Conservation (phyloP, 2,113 vertebrate species). For the Hippolais icterina region DNA sequence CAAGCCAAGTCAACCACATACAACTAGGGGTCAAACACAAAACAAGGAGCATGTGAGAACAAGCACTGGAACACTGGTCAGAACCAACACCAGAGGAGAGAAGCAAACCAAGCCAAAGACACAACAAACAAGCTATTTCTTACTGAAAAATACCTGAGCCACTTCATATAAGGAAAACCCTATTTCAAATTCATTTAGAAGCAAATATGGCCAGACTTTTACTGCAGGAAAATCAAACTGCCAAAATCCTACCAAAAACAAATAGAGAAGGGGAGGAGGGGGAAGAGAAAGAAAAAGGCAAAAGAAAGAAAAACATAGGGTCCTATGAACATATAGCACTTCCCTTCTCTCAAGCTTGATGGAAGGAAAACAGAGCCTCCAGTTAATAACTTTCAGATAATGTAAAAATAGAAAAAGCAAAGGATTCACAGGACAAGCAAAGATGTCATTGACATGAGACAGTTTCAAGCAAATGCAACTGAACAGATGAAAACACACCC, state of each 20-base stretch:
- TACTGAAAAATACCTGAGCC: not conserved
- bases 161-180: not conserved
- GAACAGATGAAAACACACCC: slow-evolving; percentile 39
- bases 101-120: not conserved
- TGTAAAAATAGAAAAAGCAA: slow-evolving; percentile 25
- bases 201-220: not conserved
- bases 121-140: not conserved
- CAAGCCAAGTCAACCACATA: not conserved
- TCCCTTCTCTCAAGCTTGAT: not conserved
- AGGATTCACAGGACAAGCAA: slow-evolving; percentile 7
- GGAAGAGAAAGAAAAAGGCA: not conserved
- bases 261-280: not conserved
- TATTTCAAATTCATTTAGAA: not conserved
- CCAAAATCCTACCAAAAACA: not conserved
- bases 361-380: slow-evolving; percentile 29
- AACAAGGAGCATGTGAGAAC: not conserved
- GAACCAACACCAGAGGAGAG: not conserved
- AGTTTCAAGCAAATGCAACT: slow-evolving; percentile 34
- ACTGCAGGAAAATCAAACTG: not conserved
- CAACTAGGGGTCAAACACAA: not conserved
- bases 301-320: not conserved
- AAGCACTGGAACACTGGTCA: not conserved
- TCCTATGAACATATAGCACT: not conserved
- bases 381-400: slow-evolving; percentile 16
- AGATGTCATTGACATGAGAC: not conserved